Evolutionary conservation across 2,888 invertebrate species (phyloP), one percentile per base, ranked within the genome.

Genomic region (Phania funesta): DNA sequence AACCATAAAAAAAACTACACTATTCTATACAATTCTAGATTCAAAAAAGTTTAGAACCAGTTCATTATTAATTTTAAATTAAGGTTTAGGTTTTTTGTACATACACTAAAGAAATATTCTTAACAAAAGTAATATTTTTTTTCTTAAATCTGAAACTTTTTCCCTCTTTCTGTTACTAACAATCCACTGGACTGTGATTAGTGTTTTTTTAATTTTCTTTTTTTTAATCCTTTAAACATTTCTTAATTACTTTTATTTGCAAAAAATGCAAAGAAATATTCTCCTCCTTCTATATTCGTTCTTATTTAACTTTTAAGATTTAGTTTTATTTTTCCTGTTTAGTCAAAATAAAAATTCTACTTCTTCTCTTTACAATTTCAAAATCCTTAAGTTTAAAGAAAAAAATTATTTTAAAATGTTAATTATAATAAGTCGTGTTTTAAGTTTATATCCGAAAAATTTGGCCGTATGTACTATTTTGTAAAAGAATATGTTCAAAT

Each of bases 141-240:
- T 60, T 8, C 38, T n/a, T 18, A 32, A 41, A 18, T 24, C 20
- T 16, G 7, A 67, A 60, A 60, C 16, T 16, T 41, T 20, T 44
- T 65, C 20, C 44, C 16, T 48, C 11, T 48, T 22, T 20, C 20
- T 38, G 38, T 52, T 76, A 35, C 71, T 78, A 68, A 67, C 81
- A 80, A 71, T 84, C 80, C 80, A 85, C 84, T 83, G 84, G 83
- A 85, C 85, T 85, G 85, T 85, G 85, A 85, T 85, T 82, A 80
- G 78, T 70, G 64, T 70, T 74, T 75, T 71, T 70, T 44, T 44
- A 38, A 16, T 48, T 48, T 65, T 70, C 70, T 48, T 32, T 35
- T 62, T 50, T 52, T 46, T 56, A 22, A 54, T 29, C 46, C 11
- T 24, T 26, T 38, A 44, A 71, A 58, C 8, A 48, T 41, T 35